Evolutionary conservation across 2,113 vertebrate species (phyloP), one percentile per base, ranked within the genome.

Genomic region (Chlamydotis undulata): DNA sequence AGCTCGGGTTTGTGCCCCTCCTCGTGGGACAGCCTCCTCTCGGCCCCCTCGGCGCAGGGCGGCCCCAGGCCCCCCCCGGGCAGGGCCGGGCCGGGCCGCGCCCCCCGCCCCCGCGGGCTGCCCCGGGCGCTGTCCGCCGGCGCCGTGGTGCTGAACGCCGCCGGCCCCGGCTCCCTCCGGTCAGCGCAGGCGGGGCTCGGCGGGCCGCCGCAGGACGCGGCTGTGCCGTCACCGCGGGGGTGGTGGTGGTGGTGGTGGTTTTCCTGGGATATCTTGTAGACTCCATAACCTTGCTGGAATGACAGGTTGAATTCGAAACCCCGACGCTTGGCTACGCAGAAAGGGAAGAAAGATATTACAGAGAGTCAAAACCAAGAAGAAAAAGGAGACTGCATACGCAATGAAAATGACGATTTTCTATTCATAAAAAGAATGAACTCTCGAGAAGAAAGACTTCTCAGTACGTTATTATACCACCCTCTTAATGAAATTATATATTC

Each of bases 221-320:
- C 96, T 61, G 98, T 98, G 12, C 98, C 98, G 7, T 93, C 94
- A 0, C 53, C 39, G 4, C 14, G 17, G 67, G 19, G 86, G 63
- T 10, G n/a, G 39, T 24, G 95, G 1, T 53, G 83, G 29, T 26
- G 41, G 35, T 5, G 56, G 29, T 96, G 96, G 90, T 95, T 97
- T 75, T 98, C 98, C 21, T 96, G 98, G 68, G 98, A 97, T 89
- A 99, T 98, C 91, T 98, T 99, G 97, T 99, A 99, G 94, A 99
- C 98, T 12, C 98, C 98, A 31, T 98, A 99, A 35, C 99, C 98
- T 95, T 98, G 98, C 84, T 99, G 99, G 96, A 99, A 99, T 7
- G 99, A 99, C 41, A 99, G 97, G 93, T 97, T 99, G 98, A 99
- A 99, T 93, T 99, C 98, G 50, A 99, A 99, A 45, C 97, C 98